A percentile compares a stretch with the other conserved stretches of the same genome.
These are phyloP conservation scores for Ditylenchus dipsaci DNA, from an alignment of 1,140 invertebrate species.

Conservation along the genomic window DNA sequence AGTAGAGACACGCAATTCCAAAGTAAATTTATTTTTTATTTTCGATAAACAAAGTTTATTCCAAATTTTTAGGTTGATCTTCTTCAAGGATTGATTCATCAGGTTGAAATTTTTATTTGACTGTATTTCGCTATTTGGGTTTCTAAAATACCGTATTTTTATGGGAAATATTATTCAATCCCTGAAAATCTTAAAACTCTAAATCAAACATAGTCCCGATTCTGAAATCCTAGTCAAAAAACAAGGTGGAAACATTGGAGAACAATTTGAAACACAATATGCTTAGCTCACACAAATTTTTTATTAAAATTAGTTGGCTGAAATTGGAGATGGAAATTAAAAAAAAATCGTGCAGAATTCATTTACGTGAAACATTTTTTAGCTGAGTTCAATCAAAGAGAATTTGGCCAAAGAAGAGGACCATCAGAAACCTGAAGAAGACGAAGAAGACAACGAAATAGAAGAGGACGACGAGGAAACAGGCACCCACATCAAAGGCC, in stretches of 20 bases:
- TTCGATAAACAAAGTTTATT: conserved; percentile 46
- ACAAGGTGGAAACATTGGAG: too few relatives aligned
- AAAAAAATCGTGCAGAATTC: conserved; percentile 32
- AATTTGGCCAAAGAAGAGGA: conserved; percentile 20
- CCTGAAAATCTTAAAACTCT: too few relatives aligned
- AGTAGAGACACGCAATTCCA: conserved; percentile 30
- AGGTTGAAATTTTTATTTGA: conserved; percentile 29
- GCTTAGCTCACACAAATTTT: too few relatives aligned
- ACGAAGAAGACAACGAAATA: conserved; percentile 33
- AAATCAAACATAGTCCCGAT: too few relatives aligned
- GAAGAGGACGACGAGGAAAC: conserved; percentile 22
- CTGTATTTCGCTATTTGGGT: not conserved
- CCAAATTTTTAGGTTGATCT: conserved; percentile 5
- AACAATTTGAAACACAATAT: too few relatives aligned
- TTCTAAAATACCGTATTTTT: conserved; percentile 3
- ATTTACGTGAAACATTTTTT: not conserved
- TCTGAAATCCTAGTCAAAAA: too few relatives aligned
- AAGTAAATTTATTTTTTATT: conserved; percentile 35
- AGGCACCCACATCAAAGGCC: not conserved
- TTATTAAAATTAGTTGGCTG: too few relatives aligned
- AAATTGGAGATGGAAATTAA: too few relatives aligned
- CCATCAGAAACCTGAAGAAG: not conserved
- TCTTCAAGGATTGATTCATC: conserved; percentile 44
- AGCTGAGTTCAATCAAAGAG: conserved; percentile 27
- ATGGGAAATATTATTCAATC: too few relatives aligned